These are phyloP conservation scores for Ptilorrhoa leucosticta DNA, from an alignment of 2,113 vertebrate genomes.

Conservation along the genomic window DNA sequence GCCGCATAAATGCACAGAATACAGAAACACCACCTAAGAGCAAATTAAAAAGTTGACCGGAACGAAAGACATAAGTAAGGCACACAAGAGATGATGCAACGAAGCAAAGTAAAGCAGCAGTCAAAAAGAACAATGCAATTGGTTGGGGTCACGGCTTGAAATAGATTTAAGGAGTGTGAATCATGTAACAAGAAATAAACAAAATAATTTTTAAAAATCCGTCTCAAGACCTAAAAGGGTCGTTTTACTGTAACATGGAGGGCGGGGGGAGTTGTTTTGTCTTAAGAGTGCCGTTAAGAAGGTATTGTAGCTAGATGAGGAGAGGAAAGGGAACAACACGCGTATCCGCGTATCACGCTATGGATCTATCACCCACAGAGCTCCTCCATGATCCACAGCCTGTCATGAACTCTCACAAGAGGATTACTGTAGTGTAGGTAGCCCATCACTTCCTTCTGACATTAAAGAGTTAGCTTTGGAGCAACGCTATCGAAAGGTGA, in stretches of 20 bases:
- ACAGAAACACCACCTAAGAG: not conserved
- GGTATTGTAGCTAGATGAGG: not conserved
- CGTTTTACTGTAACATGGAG: not conserved
- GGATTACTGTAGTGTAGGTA: not conserved
- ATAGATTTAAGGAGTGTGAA: not conserved
- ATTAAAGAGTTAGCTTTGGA: not conserved
- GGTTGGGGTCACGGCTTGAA: not conserved
- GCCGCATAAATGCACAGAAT: not conserved
- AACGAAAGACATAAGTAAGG: not conserved
- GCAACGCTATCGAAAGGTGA: not conserved
- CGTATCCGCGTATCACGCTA: not conserved
- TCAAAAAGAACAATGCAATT: not conserved
- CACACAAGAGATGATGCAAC: accelerated
- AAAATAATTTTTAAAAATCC: not conserved
- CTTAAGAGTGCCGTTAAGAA: not conserved
- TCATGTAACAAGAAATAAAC: not conserved
- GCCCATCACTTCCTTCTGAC: not conserved
- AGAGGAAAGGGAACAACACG: not conserved
- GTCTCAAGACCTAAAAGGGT: not conserved
- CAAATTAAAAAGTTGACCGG: not conserved
- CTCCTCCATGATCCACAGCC: not conserved
- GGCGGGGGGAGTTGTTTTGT: not conserved
- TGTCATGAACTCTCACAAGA: not conserved
- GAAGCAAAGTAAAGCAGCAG: not conserved
- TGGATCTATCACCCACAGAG: not conserved